Conservation (phyloP, 2,888 invertebrate genomes). For the Aradus depressus region DNA sequence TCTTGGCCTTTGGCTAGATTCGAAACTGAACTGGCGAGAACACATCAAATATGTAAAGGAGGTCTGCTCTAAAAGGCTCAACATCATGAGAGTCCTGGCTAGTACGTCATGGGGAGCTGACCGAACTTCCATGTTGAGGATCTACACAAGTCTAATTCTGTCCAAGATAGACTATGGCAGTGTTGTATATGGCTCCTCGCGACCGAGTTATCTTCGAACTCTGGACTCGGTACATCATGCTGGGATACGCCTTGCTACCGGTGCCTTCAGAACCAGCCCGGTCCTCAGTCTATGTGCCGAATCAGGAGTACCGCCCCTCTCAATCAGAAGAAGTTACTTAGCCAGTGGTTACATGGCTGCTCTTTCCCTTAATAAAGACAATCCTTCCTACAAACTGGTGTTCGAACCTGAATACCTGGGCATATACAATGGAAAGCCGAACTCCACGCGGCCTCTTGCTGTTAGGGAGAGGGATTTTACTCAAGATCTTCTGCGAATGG, state of each 20-base stretch:
- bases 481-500: neutral
- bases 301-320: neutral
- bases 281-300: neutral
- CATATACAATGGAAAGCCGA: neutral
- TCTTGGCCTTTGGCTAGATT: neutral
- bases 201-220: neutral
- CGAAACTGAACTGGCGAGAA: conserved; percentile 2
- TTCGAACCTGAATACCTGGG: neutral
- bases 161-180: neutral
- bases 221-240: neutral
- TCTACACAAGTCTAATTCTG: neutral
- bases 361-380: neutral
- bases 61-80: conserved; percentile 1
- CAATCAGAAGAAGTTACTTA: neutral
- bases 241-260: neutral
- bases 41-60: conserved; percentile 4
- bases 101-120: conserved; percentile 3
- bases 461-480: neutral
- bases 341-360: neutral
- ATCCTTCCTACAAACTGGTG: neutral
- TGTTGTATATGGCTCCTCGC: neutral
- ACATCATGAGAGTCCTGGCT: conserved; percentile 1
- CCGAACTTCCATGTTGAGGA: neutral
- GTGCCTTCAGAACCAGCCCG: neutral
- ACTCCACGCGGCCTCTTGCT: neutral